These are phyloP conservation scores for Beroe forskalii DNA, from an alignment of 37 sponge, comb jelly and placozoan genomes.

Conservation along the genomic window DNA sequence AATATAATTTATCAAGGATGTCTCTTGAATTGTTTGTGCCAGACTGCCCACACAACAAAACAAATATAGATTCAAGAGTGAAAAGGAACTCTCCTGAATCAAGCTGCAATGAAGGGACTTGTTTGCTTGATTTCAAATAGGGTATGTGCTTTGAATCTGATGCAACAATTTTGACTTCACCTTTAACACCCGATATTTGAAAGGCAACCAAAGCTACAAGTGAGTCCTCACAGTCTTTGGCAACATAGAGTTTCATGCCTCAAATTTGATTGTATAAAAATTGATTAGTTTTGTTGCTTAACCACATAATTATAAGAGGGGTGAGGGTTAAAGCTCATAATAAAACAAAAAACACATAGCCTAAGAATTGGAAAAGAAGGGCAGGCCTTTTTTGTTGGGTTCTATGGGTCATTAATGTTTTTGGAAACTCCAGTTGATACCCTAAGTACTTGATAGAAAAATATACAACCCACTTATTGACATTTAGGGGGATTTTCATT, in stretches of 20 bases:
- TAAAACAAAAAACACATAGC: too few relatives aligned
- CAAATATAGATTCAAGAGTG: slow-evolving; percentile 8
- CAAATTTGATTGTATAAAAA: neutral
- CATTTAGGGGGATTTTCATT: too few relatives aligned
- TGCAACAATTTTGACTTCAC: neutral
- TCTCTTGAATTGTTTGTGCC: neutral
- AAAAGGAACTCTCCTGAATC: slow-evolving; percentile 49
- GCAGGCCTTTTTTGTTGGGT: too few relatives aligned
- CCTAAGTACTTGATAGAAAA: too few relatives aligned
- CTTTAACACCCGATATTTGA: neutral
- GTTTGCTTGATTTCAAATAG: slow-evolving; percentile 47
- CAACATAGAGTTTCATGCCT: slow-evolving; percentile 51
- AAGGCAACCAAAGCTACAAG: neutral
- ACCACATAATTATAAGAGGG: too few relatives aligned
- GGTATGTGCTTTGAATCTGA: slow-evolving; percentile 16
- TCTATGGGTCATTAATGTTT: too few relatives aligned
- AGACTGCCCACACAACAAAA: neutral
- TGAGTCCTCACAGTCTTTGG: slow-evolving; percentile 61
- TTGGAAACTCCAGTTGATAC: too few relatives aligned
- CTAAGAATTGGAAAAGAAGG: too few relatives aligned
- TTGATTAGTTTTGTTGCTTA: neutral
- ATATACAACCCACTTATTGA: too few relatives aligned
- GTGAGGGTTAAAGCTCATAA: too few relatives aligned
- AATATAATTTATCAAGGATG: neutral
- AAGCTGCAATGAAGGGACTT: slow-evolving; percentile 43